These are phyloP conservation scores for Furcifer pardalis DNA, from an alignment of 2,797 vertebrate genomes.

Conservation along the genomic window DNA sequence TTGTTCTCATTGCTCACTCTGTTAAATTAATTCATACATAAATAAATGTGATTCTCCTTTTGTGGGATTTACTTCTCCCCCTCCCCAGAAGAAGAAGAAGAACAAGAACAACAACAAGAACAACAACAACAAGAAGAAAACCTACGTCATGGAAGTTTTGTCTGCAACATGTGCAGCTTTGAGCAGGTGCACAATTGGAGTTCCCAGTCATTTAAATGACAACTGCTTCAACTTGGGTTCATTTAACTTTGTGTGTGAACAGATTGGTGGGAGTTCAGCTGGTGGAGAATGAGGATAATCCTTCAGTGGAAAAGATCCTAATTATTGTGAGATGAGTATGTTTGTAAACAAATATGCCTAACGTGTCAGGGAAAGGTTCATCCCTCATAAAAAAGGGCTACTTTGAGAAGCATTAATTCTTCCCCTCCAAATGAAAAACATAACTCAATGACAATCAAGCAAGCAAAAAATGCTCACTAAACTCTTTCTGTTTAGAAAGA, in stretches of 20 bases:
- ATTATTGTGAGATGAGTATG: not conserved
- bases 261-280: conserved; percentile 25
- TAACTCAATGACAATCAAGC: not conserved
- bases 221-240: conserved; percentile 28
- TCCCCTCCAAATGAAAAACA: not conserved
- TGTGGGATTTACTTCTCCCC: too few relatives aligned
- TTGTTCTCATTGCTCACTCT: not conserved
- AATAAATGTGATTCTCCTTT: not conserved
- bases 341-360: conserved; percentile 13
- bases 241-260: conserved; percentile 14
- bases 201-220: conserved; percentile 30
- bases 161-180: not conserved
- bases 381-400: rapidly evolving
- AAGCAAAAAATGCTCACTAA: not conserved
- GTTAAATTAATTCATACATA: not conserved
- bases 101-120: too few relatives aligned
- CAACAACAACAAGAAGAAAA: not conserved
- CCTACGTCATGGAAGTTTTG: not conserved
- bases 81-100: too few relatives aligned
- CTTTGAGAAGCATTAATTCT: not conserved
- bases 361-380: not conserved
- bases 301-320: not conserved
- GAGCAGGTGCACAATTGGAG: not conserved
- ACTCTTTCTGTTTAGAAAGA: not conserved
- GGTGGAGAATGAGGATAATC: not conserved